Evolutionary conservation across 2,113 vertebrate genomes (phyloP).

Genomic region (Chaetops frenatus): DNA sequence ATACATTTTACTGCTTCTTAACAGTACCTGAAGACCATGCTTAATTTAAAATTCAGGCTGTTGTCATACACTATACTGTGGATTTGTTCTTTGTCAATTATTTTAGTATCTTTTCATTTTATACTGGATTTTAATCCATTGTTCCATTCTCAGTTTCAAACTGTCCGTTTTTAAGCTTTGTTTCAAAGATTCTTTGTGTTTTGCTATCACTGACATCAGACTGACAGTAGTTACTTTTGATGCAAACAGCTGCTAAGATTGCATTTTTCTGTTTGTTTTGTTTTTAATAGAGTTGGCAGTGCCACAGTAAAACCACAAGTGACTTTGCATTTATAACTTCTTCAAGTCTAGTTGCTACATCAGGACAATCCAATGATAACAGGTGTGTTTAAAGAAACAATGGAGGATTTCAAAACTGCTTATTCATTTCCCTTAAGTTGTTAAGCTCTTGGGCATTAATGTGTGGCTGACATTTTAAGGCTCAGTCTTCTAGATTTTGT

Average conservation of each 20-base stretch:
- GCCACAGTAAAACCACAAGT: conserved; percentile 91
- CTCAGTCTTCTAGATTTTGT: neutral
- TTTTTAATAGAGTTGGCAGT: conserved; percentile 89
- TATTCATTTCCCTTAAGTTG: neutral
- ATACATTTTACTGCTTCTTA: neutral
- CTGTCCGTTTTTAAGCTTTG: neutral
- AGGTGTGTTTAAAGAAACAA: conserved; percentile 72
- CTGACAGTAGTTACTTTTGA: neutral
- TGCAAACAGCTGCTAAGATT: neutral
- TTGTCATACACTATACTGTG: neutral
- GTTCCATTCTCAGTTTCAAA: neutral
- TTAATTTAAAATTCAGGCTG: neutral
- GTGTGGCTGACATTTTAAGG: neutral
- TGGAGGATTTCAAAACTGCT: neutral
- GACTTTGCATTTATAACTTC: conserved; percentile 97
- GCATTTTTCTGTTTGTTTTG: conserved; percentile 17
- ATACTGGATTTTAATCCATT: neutral
- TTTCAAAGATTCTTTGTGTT: neutral
- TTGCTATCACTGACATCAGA: neutral
- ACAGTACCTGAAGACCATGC: neutral
- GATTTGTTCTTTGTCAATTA: neutral
- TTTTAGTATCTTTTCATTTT: neutral
- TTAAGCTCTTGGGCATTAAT: neutral
- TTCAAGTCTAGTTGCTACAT: conserved; percentile 94
- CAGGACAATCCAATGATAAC: conserved; percentile 93